Conservation (phyloP, 2,797 vertebrate species). For the Enteromius afrohamiltoni region DNA sequence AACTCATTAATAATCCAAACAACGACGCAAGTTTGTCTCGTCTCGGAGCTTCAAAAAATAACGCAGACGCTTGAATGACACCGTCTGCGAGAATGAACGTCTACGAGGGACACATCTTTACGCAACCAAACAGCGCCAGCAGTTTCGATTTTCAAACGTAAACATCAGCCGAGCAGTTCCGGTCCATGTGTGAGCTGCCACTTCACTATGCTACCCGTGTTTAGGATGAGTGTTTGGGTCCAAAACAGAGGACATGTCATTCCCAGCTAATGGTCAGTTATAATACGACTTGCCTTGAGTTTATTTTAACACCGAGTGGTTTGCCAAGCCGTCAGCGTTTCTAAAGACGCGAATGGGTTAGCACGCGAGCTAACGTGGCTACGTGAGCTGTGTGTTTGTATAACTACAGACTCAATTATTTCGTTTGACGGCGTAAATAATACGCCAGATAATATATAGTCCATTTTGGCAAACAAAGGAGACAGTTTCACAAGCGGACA, state of each 20-base stretch:
- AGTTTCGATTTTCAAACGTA: slow-evolving; percentile 68
- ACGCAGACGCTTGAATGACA: neutral
- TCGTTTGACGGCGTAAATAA: neutral
- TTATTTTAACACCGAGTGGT: neutral
- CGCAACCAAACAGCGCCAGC: neutral
- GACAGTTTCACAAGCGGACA: neutral
- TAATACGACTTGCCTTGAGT: neutral
- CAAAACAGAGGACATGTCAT: slow-evolving; percentile 1
- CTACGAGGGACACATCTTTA: neutral
- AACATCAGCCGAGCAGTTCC: slow-evolving; percentile 71
- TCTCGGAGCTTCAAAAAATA: neutral
- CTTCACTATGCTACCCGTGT: slow-evolving; percentile 1
- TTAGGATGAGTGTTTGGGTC: neutral
- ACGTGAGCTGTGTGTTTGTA: slow-evolving; percentile 20
- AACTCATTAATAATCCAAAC: neutral
- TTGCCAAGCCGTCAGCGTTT: neutral
- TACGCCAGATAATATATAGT: neutral
- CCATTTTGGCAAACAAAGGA: neutral
- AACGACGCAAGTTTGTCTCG: neutral
- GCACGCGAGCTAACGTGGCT: slow-evolving; percentile 30
- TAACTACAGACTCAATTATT: neutral
- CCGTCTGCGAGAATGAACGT: neutral
- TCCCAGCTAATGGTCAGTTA: neutral
- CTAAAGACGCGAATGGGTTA: slow-evolving; percentile 21
- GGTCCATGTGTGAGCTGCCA: slow-evolving; percentile 34